phyloP scores from a whole-genome alignment of 2,888 invertebrate species.

The Caenorhabditis auriculariae region DNA sequence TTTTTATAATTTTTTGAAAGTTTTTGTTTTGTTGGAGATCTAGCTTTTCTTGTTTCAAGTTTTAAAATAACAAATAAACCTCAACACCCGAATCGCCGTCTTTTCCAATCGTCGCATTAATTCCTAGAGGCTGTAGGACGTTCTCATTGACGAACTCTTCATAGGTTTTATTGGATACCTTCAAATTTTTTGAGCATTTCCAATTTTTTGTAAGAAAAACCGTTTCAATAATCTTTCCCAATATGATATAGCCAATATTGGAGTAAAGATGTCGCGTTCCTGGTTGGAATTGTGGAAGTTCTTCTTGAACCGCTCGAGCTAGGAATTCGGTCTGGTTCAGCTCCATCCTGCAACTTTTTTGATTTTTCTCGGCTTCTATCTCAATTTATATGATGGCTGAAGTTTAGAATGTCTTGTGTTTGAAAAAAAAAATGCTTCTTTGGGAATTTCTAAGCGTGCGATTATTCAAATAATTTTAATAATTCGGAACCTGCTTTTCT shows the following conservation, averaged over 20 bases:
- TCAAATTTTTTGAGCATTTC: no score
- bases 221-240: conserved; percentile 41
- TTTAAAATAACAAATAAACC: background rate
- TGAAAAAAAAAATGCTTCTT: no score
- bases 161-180: conserved; percentile 29
- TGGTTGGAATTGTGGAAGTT: conserved; percentile 22
- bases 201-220: no score
- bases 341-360: conserved; percentile 15
- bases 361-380: no score
- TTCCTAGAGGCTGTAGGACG: conserved; percentile 25
- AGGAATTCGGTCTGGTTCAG: conserved; percentile 37
- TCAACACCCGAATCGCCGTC: conserved; percentile 10
- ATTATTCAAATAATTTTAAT: no score
- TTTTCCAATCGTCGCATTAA: conserved; percentile 34
- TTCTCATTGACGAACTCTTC: conserved; percentile 26
- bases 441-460: no score
- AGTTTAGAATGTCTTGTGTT: no score
- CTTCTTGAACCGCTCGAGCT: conserved; percentile 17
- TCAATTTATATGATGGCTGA: no score
- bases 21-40: no score
- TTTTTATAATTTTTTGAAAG: no score
- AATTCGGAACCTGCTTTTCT: no score
- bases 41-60: no score
- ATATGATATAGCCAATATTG: conserved; percentile 45
- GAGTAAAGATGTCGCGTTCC: conserved; percentile 39